These are phyloP conservation scores for Coregonus ussuriensis DNA, from an alignment of 2,797 vertebrate species.

Conservation along the genomic window DNA sequence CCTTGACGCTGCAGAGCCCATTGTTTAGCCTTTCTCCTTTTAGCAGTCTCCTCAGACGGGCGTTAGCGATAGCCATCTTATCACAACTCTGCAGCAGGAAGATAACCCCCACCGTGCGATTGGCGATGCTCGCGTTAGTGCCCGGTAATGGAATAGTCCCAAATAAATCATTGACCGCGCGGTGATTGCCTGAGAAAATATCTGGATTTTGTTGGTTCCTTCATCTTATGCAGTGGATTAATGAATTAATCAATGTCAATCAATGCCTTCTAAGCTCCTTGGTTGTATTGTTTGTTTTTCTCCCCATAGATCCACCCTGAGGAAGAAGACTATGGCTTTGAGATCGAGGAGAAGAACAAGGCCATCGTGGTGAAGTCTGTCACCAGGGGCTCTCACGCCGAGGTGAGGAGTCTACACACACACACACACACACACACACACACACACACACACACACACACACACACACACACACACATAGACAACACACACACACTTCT, in stretches of 20 bases:
- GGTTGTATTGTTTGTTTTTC: conserved; percentile 28
- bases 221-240: not conserved
- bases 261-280: not conserved
- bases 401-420: conserved; percentile 77
- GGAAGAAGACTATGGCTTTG: conserved; percentile 96
- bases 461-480: conserved; percentile 37
- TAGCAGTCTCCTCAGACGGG: conserved; percentile 55
- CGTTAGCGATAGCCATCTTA: conserved; percentile 62
- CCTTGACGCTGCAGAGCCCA: conserved; percentile 45
- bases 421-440: conserved; percentile 36
- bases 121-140: conserved; percentile 54
- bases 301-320: conserved; percentile 86
- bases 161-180: conserved; percentile 3
- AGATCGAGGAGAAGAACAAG: conserved; percentile 98
- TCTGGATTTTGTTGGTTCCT: not conserved
- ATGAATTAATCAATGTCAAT: not conserved
- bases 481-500: conserved; percentile 14
- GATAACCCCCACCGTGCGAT: conserved; percentile 52
- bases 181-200: not conserved
- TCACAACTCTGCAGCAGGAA: conserved; percentile 64
- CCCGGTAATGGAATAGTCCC: not conserved
- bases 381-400: conserved; percentile 89
- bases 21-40: conserved; percentile 48
- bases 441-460: conserved; percentile 20
- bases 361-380: conserved; percentile 91